Evolutionary conservation across 2,888 invertebrate species (phyloP), one percentile per base, ranked within the genome.

Genomic region (Mythimna lalbum): DNA sequence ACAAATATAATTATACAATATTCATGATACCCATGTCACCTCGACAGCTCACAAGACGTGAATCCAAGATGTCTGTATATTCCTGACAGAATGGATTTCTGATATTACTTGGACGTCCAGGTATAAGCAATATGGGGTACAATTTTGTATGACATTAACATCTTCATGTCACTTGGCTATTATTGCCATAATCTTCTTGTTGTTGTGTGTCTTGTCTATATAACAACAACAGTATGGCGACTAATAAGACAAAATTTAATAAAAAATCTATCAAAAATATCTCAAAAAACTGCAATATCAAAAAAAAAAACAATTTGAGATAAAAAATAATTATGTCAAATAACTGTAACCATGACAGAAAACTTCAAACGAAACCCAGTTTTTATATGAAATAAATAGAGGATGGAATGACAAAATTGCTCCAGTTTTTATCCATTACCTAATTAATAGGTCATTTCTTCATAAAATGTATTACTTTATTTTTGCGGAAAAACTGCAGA

Each of bases 11-110:
- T 70, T 70, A 67, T 43, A 70, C 23, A 23, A 67, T 64, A 74
- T 73, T 67, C 50, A 67, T 59, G 69, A 69, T 50, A 86, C 84
- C 82, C 80, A 14, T 53, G 47, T 84, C 82, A 86, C 21, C 27
- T 14, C 74, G 84, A 82, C 82, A 75, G 79, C 55, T 78, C 77
- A 73, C 79, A 81, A 77, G 68, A 76, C 70, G 62, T 31, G 50
- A 47, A 70, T 73, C 81, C 76, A 59, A 36, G 59, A 39, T 56
- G 59, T 74, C 61, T 57, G 60, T 72, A 33, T 72, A 60, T 63
- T 62, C 57, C 50, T 70, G 79, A 80, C 72, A 73, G 56, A 60
- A n/a, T 31, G 61, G 73, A 76, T 73, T 63, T 10, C 36, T 59
- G 53, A 73, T 73, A 73, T 76, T 65, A 68, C 62, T 64, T 7